phyloP scores from a whole-genome alignment of 2,888 invertebrate species.

The Bruchidius siliquastri region DNA sequence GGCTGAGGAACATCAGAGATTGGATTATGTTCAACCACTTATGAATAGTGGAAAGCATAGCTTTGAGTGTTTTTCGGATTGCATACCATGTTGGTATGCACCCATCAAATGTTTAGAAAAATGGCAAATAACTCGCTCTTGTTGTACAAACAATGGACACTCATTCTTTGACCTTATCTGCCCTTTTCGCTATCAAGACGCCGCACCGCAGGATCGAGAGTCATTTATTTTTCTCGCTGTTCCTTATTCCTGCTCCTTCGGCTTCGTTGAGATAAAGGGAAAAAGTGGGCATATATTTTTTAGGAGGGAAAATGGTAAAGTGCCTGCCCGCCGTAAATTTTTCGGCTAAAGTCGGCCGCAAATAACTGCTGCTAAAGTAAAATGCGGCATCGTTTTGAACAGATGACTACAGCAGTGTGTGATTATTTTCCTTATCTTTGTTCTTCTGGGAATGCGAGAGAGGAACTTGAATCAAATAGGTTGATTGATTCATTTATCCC shows the following conservation, averaged over 20 bases:
- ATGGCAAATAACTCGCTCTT: constrained; percentile 32
- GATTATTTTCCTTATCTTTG: background rate
- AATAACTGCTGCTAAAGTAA: background rate
- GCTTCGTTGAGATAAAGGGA: constrained; percentile 3
- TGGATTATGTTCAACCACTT: too few species aligned
- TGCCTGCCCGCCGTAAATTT: background rate
- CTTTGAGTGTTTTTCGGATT: too few species aligned
- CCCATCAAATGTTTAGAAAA: constrained; percentile 24
- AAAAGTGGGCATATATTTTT: constrained; percentile 1
- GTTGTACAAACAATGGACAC: constrained; percentile 35
- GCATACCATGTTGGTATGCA: constrained; percentile 1
- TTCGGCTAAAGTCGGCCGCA: background rate
- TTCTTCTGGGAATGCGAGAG: background rate
- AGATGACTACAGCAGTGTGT: background rate
- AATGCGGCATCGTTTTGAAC: background rate
- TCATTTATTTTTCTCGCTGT: constrained; percentile 4
- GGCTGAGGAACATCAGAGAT: too few species aligned
- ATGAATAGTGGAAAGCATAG: too few species aligned
- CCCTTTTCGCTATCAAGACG: constrained; percentile 28
- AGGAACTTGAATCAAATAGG: background rate
- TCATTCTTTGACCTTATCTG: constrained; percentile 34
- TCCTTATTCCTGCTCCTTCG: constrained; percentile 1
- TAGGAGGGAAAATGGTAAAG: background rate
- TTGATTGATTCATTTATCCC: too few species aligned
- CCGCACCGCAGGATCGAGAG: constrained; percentile 13